Conservation (phyloP, 2,797 vertebrate genomes). For the Avahi laniger region DNA sequence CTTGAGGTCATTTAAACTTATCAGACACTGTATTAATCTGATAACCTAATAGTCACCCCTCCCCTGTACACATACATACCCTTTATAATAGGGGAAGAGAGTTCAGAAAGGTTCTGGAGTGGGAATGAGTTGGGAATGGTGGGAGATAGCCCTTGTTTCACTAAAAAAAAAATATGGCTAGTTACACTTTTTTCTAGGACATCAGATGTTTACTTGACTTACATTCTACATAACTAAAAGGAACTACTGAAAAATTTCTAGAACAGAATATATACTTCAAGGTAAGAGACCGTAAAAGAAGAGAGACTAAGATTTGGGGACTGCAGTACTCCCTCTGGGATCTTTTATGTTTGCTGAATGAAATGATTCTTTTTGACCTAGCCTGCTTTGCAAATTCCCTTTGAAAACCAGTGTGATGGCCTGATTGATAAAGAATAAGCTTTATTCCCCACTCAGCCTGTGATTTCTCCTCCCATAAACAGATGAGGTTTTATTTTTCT, state of each 20-base stretch:
- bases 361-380: constrained; percentile 26
- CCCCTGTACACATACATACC: neutral
- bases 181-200: constrained; percentile 7
- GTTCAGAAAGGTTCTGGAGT: constrained; percentile 33
- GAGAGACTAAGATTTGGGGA: neutral
- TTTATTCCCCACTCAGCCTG: neutral
- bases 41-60: neutral
- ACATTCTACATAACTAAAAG: constrained; percentile 21
- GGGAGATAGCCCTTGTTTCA: neutral
- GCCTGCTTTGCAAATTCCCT: neutral
- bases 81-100: constrained; percentile 1
- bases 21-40: neutral
- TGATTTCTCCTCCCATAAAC: constrained; percentile 6
- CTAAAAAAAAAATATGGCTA: neutral
- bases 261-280: neutral
- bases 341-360: constrained; percentile 37
- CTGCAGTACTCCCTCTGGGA: neutral
- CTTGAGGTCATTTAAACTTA: constrained; percentile 26
- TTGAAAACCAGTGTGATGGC: neutral
- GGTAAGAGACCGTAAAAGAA: neutral
- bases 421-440: constrained; percentile 7
- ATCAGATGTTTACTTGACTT: constrained; percentile 15
- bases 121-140: neutral
- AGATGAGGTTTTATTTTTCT: constrained; percentile 52
- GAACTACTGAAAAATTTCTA: constrained; percentile 16